Evolutionary conservation across 1,140 invertebrate species (phyloP).

Genomic region (Andricus grossulariae): DNA sequence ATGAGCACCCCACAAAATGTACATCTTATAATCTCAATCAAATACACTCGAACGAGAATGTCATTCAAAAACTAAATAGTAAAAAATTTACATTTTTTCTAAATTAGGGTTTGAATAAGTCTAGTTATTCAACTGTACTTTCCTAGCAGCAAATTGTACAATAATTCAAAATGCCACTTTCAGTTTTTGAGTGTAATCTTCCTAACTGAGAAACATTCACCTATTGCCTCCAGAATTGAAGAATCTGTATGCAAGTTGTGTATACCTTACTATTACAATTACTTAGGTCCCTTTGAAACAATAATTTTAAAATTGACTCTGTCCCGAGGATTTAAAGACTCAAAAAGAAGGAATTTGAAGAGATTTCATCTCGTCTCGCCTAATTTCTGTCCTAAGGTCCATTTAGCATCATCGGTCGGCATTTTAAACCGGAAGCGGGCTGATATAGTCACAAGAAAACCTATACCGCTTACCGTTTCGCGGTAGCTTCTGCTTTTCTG

Average conservation of each 20-base stretch:
- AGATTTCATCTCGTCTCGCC: not conserved
- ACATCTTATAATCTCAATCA: slow-evolving; percentile 1
- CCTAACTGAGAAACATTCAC: too few species aligned
- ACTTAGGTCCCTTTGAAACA: too few species aligned
- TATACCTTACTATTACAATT: too few species aligned
- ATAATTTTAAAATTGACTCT: too few species aligned
- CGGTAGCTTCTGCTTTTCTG: slow-evolving; percentile 46
- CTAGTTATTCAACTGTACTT: too few species aligned
- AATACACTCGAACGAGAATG: slow-evolving; percentile 2
- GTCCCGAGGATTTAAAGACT: too few species aligned
- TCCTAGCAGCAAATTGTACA: too few species aligned
- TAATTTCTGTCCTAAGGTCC: not conserved
- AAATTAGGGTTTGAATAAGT: too few species aligned
- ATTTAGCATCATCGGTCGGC: not conserved
- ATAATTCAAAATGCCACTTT: too few species aligned
- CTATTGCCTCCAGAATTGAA: not conserved
- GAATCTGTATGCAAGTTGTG: not conserved
- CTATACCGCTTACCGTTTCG: slow-evolving; percentile 16
- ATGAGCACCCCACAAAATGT: not conserved
- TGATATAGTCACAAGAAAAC: not conserved
- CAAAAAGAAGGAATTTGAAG: too few species aligned
- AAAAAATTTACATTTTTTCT: too few species aligned
- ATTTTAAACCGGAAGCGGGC: slow-evolving; percentile 13
- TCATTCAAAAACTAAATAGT: slow-evolving; percentile 15
- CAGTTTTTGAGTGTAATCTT: too few species aligned